These are phyloP conservation scores for Connochaetes taurinus DNA, from an alignment of 2,113 vertebrate genomes.

Conservation along the genomic window DNA sequence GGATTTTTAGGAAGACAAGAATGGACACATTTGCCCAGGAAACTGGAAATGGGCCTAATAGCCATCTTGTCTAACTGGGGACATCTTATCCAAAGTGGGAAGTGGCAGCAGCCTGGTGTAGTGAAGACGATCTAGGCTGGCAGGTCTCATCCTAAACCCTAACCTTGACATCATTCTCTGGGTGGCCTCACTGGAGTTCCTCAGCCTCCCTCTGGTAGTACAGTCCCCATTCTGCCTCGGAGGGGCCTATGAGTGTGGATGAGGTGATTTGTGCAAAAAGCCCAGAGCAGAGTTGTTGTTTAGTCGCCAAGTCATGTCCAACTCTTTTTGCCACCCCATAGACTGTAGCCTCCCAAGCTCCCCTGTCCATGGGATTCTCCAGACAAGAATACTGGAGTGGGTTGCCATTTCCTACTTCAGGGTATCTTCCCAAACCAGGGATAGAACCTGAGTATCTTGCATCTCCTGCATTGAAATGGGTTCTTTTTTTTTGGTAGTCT, in stretches of 20 bases:
- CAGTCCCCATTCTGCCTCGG: accelerated
- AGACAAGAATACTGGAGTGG: neutral
- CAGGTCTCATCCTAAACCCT: neutral
- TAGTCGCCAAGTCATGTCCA: neutral
- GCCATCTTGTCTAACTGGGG: neutral
- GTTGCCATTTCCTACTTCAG: neutral
- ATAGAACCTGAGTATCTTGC: neutral
- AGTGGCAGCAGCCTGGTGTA: accelerated
- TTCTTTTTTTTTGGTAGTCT: neutral
- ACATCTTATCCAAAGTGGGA: neutral
- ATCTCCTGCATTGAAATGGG: neutral
- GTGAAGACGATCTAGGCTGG: neutral
- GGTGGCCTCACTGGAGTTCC: neutral
- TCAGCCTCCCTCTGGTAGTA: neutral
- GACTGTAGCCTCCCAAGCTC: neutral
- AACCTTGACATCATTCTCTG: accelerated
- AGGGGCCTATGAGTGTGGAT: too few relatives aligned
- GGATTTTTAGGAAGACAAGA: neutral
- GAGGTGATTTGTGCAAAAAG: neutral
- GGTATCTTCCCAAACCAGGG: neutral
- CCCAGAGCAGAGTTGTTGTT: neutral
- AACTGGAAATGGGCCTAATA: neutral
- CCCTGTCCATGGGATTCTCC: neutral
- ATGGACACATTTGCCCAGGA: neutral
- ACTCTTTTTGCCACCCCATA: neutral